These are phyloP conservation scores for Sinotaia quadrata DNA, from an alignment of 2,888 invertebrate species.

Conservation along the genomic window DNA sequence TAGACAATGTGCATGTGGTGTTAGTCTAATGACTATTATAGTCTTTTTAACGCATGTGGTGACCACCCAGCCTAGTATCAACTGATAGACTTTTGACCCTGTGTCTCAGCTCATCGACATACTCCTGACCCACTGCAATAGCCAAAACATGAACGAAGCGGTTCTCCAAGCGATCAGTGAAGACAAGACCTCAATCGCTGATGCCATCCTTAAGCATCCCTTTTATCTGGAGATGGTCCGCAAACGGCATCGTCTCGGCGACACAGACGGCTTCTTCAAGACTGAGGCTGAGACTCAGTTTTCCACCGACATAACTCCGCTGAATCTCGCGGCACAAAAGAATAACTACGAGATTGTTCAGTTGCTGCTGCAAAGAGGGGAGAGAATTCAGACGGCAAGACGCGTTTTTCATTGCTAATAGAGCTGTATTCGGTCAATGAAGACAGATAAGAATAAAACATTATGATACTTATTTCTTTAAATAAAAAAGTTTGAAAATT, in stretches of 20 bases:
- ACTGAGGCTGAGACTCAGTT: constrained; percentile 64
- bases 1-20: too few relatives aligned
- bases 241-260: constrained; percentile 51
- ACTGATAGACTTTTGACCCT: not conserved
- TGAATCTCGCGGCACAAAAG: constrained; percentile 66
- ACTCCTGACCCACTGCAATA: constrained; percentile 59
- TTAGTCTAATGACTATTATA: too few relatives aligned
- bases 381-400: constrained; percentile 56
- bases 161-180: constrained; percentile 67
- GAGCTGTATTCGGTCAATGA: too few relatives aligned
- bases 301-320: constrained; percentile 66
- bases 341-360: constrained; percentile 67
- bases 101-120: constrained; percentile 61
- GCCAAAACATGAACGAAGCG: constrained; percentile 65
- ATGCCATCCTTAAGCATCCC: constrained; percentile 66
- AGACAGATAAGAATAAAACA: too few relatives aligned
- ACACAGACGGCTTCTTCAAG: constrained; percentile 53
- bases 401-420: not conserved
- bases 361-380: constrained; percentile 64
- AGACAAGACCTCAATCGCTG: constrained; percentile 67
- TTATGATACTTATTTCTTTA: too few relatives aligned
- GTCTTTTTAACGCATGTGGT: not conserved
- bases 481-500: too few relatives aligned
- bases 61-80: too few relatives aligned
- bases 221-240: constrained; percentile 61